phyloP scores from a whole-genome alignment of 2,797 vertebrate species.

The Platalea minor region DNA sequence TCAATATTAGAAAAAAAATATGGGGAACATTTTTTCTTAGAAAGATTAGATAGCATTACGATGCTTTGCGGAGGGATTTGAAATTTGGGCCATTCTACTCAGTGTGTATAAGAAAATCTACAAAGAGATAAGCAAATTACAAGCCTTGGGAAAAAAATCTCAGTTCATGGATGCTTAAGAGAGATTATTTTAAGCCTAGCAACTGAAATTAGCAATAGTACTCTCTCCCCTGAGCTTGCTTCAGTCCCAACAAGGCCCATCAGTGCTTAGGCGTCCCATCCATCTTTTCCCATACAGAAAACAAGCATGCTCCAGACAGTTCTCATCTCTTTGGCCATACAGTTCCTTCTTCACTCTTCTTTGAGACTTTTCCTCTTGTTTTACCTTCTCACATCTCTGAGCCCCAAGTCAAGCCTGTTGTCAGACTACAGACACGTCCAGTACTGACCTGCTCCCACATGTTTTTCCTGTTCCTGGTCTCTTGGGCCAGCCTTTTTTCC shows the following conservation, averaged over 20 bases:
- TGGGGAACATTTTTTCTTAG: not conserved
- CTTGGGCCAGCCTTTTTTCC: not conserved
- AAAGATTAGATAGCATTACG: not conserved
- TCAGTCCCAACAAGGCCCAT: not conserved
- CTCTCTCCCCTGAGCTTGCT: not conserved
- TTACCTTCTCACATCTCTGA: not conserved
- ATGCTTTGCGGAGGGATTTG: not conserved
- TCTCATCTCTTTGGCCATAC: not conserved
- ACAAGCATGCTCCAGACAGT: not conserved
- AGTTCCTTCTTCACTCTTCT: not conserved
- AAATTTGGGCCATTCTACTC: not conserved
- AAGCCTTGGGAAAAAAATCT: not conserved
- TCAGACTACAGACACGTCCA: fast-evolving
- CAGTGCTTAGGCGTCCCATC: not conserved
- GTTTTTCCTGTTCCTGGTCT: not conserved
- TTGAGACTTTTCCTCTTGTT: not conserved
- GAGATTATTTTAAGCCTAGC: not conserved
- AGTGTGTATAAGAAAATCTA: not conserved
- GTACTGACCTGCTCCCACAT: not conserved
- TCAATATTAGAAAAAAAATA: not conserved
- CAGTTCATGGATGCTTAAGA: not conserved
- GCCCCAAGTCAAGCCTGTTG: not conserved
- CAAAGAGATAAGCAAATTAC: not conserved
- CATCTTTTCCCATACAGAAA: not conserved
- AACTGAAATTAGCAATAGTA: not conserved